phyloP scores from a whole-genome alignment of 2,888 invertebrate genomes.

The Cryptocephalus moraei region DNA sequence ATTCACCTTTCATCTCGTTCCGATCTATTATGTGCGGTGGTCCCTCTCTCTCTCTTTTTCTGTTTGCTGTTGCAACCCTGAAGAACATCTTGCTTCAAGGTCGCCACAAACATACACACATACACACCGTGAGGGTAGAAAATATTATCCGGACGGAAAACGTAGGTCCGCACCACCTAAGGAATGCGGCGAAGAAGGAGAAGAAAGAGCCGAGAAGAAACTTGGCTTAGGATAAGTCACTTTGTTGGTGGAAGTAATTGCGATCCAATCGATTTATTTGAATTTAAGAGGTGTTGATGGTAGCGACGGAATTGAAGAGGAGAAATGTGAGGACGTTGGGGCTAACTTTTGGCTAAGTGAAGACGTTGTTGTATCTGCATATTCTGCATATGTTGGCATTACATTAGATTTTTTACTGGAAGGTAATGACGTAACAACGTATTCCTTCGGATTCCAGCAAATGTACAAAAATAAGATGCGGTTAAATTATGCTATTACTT shows the following conservation, averaged over 20 bases:
- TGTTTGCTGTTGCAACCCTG: conserved; percentile 28
- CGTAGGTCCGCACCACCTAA: conserved; percentile 1
- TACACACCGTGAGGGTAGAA: conserved; percentile 29
- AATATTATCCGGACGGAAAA: conserved; percentile 28
- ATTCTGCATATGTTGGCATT: no score
- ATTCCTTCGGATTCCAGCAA: background rate
- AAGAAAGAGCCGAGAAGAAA: background rate
- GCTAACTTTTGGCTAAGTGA: no score
- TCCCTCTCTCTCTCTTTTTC: conserved; percentile 16
- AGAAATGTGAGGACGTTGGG: no score
- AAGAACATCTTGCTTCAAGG: conserved; percentile 34
- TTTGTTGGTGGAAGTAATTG: no score
- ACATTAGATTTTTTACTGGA: no score
- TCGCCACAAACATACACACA: conserved; percentile 10
- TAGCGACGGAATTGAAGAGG: no score
- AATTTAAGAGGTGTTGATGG: no score
- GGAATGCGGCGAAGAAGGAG: background rate
- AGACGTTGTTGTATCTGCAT: no score
- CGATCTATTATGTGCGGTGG: conserved; percentile 16
- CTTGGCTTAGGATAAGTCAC: no score
- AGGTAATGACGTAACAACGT: no score
- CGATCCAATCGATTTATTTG: no score
- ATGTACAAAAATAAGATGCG: background rate
- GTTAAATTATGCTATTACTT: conserved; percentile 7
- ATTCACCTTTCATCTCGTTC: conserved; percentile 23